These are phyloP conservation scores for Actenoides hombroni DNA, from an alignment of 2,113 vertebrate species.

Conservation along the genomic window DNA sequence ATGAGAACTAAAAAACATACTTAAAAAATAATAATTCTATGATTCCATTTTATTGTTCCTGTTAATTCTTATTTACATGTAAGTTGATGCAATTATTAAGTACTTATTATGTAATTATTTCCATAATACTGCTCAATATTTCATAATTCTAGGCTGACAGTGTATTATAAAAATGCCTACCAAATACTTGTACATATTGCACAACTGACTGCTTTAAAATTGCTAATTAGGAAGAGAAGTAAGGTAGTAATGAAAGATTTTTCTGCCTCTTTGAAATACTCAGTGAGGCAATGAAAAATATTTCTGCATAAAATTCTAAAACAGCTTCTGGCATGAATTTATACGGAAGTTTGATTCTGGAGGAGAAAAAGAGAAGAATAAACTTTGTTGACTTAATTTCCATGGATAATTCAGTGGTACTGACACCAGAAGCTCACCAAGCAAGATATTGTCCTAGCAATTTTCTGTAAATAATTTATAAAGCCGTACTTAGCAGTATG, in stretches of 20 bases:
- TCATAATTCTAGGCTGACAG: background rate
- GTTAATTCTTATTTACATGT: background rate
- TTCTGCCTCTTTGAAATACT: background rate
- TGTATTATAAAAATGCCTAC: background rate
- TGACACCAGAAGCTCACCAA: background rate
- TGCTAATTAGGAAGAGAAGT: background rate
- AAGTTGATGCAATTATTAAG: background rate
- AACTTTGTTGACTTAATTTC: slow-evolving; percentile 6
- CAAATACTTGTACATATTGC: background rate
- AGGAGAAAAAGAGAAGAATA: background rate
- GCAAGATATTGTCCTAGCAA: background rate
- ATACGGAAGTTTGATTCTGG: background rate
- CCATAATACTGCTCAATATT: background rate
- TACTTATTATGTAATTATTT: background rate
- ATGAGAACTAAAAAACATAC: background rate
- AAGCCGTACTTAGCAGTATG: background rate
- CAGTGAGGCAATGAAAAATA: background rate
- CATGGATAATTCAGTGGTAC: background rate
- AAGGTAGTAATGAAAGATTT: background rate
- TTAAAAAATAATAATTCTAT: background rate
- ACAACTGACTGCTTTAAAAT: background rate
- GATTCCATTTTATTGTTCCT: background rate
- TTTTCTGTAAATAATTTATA: slow-evolving; percentile 49
- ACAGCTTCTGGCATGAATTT: background rate
- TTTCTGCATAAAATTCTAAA: slow-evolving; percentile 5